A percentile compares a stretch with the other conserved stretches of the same genome.
Evolutionary conservation across 2,113 vertebrate genomes (phyloP).

Genomic region (Oreocharis arfaki): DNA sequence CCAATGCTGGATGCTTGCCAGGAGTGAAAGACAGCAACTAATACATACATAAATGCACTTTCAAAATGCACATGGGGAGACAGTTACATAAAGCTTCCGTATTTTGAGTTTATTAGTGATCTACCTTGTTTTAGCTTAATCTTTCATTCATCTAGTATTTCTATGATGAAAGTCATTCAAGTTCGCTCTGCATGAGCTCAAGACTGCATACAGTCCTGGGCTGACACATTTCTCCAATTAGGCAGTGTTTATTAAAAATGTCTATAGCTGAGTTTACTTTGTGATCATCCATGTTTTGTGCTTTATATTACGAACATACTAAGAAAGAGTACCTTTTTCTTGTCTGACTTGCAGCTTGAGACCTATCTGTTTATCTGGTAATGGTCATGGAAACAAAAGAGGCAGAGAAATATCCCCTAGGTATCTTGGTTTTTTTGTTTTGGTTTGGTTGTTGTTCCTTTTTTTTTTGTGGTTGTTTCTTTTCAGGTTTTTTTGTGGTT

Average conservation of each 20-base stretch:
- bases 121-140: neutral
- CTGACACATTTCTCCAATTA: neutral
- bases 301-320: neutral
- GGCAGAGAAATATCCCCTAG: neutral
- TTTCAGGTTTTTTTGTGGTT: neutral
- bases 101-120: neutral
- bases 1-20: neutral
- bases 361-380: neutral
- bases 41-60: neutral
- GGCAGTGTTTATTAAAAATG: neutral
- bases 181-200: neutral
- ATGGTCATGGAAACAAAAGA: neutral
- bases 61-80: neutral
- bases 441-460: neutral
- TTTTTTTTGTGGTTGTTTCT: neutral
- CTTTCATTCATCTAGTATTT: neutral
- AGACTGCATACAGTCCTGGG: neutral
- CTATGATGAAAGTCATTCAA: neutral
- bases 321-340: neutral
- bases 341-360: neutral
- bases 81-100: neutral
- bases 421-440: neutral
- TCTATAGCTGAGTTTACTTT: neutral
- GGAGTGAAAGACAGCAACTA: neutral
- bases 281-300: neutral